phyloP scores from a whole-genome alignment of 2,113 vertebrate species.

The Axis porcinus region DNA sequence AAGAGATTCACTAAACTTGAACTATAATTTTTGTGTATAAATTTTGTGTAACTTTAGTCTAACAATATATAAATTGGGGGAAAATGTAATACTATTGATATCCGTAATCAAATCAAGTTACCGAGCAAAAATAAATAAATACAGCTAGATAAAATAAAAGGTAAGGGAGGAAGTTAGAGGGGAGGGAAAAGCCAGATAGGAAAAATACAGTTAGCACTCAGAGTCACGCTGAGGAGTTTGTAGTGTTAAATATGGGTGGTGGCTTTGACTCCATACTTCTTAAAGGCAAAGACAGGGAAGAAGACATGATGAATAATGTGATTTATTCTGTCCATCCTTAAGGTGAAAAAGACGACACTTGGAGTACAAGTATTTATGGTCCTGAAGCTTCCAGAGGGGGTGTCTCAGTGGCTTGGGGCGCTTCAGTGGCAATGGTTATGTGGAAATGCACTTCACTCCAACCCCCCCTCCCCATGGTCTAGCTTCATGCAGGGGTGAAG shows the following conservation, averaged over 20 bases:
- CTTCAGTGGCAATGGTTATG: rapidly evolving
- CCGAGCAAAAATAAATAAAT: not conserved
- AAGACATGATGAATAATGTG: not conserved
- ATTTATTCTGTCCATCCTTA: not conserved
- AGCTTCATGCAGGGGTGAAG: not conserved
- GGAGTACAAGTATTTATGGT: not conserved
- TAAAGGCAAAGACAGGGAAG: not conserved
- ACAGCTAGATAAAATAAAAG: not conserved
- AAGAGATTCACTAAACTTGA: not conserved
- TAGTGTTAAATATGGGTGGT: not conserved
- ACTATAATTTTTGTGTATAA: not conserved
- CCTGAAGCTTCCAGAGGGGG: not conserved
- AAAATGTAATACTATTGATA: not conserved
- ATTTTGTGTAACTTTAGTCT: not conserved
- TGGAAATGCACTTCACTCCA: rapidly evolving
- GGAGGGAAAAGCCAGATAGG: not conserved
- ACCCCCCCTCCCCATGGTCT: too few relatives aligned
- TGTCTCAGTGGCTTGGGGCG: rapidly evolving
- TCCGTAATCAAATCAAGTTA: not conserved
- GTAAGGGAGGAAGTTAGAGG: not conserved
- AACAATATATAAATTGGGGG: not conserved
- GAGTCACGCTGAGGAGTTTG: not conserved
- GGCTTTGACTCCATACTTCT: not conserved
- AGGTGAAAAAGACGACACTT: not conserved
- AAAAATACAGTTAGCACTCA: not conserved